Evolutionary conservation across 2,888 invertebrate species (phyloP).

Genomic region (Caenorhabditis sp.): DNA sequence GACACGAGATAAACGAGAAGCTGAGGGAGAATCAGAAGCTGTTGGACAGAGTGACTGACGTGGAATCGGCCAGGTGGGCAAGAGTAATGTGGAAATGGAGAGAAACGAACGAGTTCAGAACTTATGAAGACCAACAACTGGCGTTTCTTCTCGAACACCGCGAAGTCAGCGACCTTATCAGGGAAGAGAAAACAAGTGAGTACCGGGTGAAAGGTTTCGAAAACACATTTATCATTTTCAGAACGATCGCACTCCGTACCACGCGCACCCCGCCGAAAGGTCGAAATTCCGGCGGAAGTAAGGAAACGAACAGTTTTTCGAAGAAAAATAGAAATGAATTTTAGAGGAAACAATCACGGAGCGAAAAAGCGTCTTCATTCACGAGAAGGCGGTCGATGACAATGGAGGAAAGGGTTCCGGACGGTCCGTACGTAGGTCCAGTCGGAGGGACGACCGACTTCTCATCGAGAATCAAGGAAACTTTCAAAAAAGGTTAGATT

Average conservation of each 20-base stretch:
- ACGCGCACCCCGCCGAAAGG: too few relatives aligned
- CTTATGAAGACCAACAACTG: constrained; percentile 55
- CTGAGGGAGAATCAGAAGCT: constrained; percentile 27
- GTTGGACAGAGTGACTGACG: constrained; percentile 44
- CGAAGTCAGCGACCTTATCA: constrained; percentile 39
- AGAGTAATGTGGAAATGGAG: too few relatives aligned
- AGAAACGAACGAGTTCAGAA: constrained; percentile 5
- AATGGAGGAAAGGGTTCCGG: constrained; percentile 26
- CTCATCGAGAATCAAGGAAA: constrained; percentile 22
- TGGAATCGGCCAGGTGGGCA: constrained; percentile 42
- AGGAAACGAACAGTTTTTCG: neutral
- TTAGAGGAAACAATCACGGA: neutral
- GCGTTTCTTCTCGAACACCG: constrained; percentile 48
- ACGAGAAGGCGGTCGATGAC: neutral
- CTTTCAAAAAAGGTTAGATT: constrained; percentile 38
- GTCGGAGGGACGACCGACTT: constrained; percentile 1
- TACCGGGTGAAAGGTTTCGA: constrained; percentile 2
- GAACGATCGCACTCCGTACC: neutral
- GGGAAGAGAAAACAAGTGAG: constrained; percentile 35
- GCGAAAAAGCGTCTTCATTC: neutral
- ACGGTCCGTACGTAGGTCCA: constrained; percentile 21
- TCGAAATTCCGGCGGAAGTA: constrained; percentile 7
- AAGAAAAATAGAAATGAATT: neutral
- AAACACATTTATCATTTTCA: neutral
- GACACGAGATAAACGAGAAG: constrained; percentile 30